phyloP scores from a whole-genome alignment of 2,888 invertebrate genomes.

The Zygogramma bicolorata region DNA sequence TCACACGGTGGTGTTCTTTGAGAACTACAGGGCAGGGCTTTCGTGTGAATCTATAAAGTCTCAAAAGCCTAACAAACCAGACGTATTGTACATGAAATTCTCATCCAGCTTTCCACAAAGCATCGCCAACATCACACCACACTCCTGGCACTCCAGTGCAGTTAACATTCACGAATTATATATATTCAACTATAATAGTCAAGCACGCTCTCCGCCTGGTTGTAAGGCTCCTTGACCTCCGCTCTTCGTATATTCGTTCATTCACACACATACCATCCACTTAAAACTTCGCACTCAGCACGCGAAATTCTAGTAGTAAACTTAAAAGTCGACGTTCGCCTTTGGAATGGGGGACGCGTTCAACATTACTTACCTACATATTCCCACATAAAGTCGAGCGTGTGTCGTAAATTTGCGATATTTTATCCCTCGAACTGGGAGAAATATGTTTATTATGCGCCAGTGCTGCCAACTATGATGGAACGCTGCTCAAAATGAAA shows the following conservation, averaged over 20 bases:
- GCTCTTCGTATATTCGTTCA: not conserved
- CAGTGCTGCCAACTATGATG: not conserved
- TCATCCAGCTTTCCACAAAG: too few species aligned
- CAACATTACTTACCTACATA: not conserved
- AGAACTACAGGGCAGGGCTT: too few species aligned
- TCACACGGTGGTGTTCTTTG: too few species aligned
- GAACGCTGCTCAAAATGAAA: not conserved
- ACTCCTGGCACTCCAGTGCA: too few species aligned
- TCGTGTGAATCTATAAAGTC: too few species aligned
- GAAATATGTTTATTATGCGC: not conserved
- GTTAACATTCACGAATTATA: too few species aligned
- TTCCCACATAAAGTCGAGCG: not conserved
- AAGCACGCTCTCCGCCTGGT: too few species aligned
- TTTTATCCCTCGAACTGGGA: not conserved
- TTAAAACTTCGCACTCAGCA: conserved; percentile 2
- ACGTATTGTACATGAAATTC: too few species aligned
- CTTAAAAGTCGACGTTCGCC: not conserved
- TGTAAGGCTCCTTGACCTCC: not conserved
- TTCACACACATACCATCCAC: conserved; percentile 2
- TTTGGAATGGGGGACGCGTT: not conserved
- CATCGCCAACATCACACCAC: too few species aligned
- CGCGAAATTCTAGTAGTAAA: not conserved
- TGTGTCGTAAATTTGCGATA: not conserved
- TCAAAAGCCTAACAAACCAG: too few species aligned
- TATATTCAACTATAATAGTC: too few species aligned